Evolutionary conservation across 2,888 invertebrate species (phyloP), one percentile per base, ranked within the genome.

Genomic region (Latrodectus hesperus): DNA sequence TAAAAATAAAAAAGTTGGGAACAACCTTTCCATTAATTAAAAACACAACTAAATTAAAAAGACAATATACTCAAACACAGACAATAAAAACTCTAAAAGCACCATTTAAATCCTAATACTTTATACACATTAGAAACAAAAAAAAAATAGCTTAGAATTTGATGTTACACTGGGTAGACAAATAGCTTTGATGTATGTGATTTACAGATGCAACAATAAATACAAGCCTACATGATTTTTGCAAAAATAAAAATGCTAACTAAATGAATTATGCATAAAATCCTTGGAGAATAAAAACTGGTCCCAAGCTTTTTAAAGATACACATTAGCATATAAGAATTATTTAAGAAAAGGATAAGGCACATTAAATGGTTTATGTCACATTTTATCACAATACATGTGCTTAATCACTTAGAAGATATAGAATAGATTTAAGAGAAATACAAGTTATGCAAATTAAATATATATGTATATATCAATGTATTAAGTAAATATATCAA

Each of bases 191-290:
- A 60, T n/a, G n/a, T 60, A 87, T 71, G 76, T 77, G 77, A 72
- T 81, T 80, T 80, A 87, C 86, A 87, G 74, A 87, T 87, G 86
- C 77, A 51, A 81, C 78, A 85, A 87, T 81, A 81, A 87, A 87
- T 81, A 81, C 72, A 74, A 75, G 52, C 52, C 55, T 77, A 77
- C 17, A 87, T 80, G 85, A 77, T 75, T 38, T 68, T 38, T 38
- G 52, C 12, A 64, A 80, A 74, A 72, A 77, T 81, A 87, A 75
- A 87, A 87, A 87, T 87, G 86, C 86, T 80, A 26, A 51, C 17
- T 9, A 38, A 49, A 85, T 82, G 77, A 82, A 64, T 79, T 72
- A 85, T 53, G 78, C 67, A 68, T 55, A 60, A 76, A 79, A 65
- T 72, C 60, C 79, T 80, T 17, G 72, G 26, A 51, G 70, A 55